Evolutionary conservation across 2,797 vertebrate species (phyloP).

Genomic region (Gallinago nigripennis): DNA sequence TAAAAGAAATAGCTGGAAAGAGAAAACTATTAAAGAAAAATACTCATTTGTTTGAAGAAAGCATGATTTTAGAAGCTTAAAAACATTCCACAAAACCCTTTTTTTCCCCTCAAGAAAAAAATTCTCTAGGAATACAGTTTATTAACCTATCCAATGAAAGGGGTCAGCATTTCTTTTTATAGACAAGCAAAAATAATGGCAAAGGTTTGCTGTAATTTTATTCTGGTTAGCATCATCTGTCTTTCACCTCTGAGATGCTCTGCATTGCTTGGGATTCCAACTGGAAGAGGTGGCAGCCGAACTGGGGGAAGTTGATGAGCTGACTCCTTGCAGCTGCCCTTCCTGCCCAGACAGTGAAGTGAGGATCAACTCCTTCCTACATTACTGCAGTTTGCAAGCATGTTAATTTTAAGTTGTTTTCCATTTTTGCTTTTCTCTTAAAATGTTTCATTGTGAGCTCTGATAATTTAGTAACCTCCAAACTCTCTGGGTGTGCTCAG

Average conservation of each 20-base stretch:
- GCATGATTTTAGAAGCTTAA: background rate
- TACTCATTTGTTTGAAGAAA: background rate
- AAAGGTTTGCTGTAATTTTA: background rate
- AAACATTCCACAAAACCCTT: background rate
- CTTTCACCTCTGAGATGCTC: background rate
- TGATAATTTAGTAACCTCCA: background rate
- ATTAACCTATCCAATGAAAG: background rate
- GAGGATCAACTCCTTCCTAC: background rate
- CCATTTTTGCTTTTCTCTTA: background rate
- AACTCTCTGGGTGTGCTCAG: background rate
- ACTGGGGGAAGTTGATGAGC: background rate
- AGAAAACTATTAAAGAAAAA: background rate
- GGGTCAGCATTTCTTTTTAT: background rate
- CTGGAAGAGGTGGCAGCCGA: background rate
- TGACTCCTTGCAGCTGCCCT: fast-evolving
- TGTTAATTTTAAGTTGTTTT: background rate
- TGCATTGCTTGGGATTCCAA: background rate
- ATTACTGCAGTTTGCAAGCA: background rate
- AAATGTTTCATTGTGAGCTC: background rate
- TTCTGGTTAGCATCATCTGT: background rate
- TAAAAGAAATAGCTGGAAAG: background rate
- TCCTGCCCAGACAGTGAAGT: background rate
- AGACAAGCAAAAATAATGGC: background rate
- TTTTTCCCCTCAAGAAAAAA: background rate
- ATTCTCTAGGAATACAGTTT: background rate